Evolutionary conservation across 2,888 invertebrate species (phyloP), one percentile per base, ranked within the genome.

Genomic region (Meteorus colon): DNA sequence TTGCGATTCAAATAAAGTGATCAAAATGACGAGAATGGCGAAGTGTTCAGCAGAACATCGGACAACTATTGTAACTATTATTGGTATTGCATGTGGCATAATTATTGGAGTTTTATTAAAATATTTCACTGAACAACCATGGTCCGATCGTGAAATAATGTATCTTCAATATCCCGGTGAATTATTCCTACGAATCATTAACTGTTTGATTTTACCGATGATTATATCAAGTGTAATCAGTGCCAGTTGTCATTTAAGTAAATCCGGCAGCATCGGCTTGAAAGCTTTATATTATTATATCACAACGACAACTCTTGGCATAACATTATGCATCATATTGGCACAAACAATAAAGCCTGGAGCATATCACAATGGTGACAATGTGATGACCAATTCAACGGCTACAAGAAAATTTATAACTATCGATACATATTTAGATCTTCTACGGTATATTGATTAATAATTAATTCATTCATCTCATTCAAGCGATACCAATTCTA

Each of bases 91-190:
- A 69, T 73, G 73, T 75, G 87, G 87, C 5, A 80, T 85, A 60
- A 71, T 67, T n/a, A 71, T 83, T 31, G 89, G 88, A 41, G 60
- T 84, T 12, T 51, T 80, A 41, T 78, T 89, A 19, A 87, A 86
- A 77, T 78, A 81, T 73, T 84, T 65, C 24, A 86, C 84, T 14
- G 55, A 60, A 16, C 84, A 91, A 82, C 90, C 92, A 85, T 96
- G 96, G 96, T 92, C 94, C 14, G 91, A 93, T 78, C 91, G 98
- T 76, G 95, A 97, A 80, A 94, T 97, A 82, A 96, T 97, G 95
- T 98, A 98, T 91, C 93, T 98, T 85, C 95, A 96, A 87, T 98
- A 97, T 90, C 96, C 97, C 3, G 98, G 98, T 51, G 97, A 98
- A 87, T 91, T 99, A 81, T 97, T 98, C 90, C 93, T 99, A 85